Percentiles rank a stretch among this genome's conserved stretches.
Evolutionary conservation across 2,888 invertebrate species (phyloP).

Genomic region (Pandemis corylana): DNA sequence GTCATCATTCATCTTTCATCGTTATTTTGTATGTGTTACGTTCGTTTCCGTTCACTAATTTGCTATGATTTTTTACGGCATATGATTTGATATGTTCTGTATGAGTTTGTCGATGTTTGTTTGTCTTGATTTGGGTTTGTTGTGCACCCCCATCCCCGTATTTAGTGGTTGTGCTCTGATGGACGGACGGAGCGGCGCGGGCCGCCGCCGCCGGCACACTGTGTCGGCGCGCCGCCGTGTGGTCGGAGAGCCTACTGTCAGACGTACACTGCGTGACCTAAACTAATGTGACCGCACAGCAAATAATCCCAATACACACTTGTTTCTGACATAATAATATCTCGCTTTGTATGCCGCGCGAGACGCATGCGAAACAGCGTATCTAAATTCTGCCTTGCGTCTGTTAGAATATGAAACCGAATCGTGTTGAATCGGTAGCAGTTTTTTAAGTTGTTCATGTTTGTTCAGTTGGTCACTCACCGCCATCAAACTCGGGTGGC

Average conservation of each 20-base stretch:
- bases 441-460: conserved; percentile 47
- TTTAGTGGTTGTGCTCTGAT: conserved; percentile 46
- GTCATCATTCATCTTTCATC: conserved; percentile 67
- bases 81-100: conserved; percentile 60
- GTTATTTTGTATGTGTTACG: conserved; percentile 46
- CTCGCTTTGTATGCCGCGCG: background rate
- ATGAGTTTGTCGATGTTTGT: conserved; percentile 60
- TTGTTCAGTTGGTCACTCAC: conserved; percentile 53
- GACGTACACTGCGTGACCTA: conserved; percentile 7
- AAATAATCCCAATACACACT: conserved; percentile 17
- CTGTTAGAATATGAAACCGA: background rate
- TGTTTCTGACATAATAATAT: background rate
- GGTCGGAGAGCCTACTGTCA: conserved; percentile 53
- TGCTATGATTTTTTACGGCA: conserved; percentile 50
- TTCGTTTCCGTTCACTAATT: conserved; percentile 46
- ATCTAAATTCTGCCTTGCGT: background rate
- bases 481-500: conserved; percentile 48
- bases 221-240: conserved; percentile 48
- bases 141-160: conserved; percentile 67
- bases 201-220: conserved; percentile 19
- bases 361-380: conserved; percentile 1
- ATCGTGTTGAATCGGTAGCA: background rate
- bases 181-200: conserved; percentile 8
- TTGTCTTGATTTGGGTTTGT: conserved; percentile 68
- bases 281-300: background rate